Evolutionary conservation across 2,113 vertebrate species (phyloP).

Genomic region (Pyxicephalus adspersus): DNA sequence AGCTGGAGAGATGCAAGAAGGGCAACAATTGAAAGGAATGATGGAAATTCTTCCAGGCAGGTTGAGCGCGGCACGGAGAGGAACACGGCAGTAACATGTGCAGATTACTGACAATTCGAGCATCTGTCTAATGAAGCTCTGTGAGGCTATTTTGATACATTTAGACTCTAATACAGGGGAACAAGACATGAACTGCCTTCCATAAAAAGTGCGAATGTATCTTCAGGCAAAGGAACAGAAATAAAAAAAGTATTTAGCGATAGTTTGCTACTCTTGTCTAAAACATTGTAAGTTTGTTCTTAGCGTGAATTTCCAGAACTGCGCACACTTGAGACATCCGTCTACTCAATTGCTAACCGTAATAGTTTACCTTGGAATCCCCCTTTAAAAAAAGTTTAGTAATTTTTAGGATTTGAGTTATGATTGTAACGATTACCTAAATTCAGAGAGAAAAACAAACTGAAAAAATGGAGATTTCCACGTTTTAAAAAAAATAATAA

Average conservation of each 20-base stretch:
- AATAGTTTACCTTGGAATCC: too few species aligned
- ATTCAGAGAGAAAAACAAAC: too few species aligned
- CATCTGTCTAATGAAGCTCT: conserved; percentile 51
- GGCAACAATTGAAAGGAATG: conserved; percentile 59
- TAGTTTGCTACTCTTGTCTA: conserved; percentile 28
- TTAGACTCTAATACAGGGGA: conserved; percentile 39
- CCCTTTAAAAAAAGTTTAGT: too few species aligned
- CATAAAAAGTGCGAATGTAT: conserved; percentile 22
- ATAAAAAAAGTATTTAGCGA: conserved; percentile 36
- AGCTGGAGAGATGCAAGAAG: conserved; percentile 62
- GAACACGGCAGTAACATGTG: conserved; percentile 45
- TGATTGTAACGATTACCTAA: too few species aligned
- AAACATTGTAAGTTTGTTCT: conserved; percentile 23
- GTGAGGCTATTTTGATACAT: conserved; percentile 41
- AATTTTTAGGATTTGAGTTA: too few species aligned
- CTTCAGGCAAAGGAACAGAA: conserved; percentile 9
- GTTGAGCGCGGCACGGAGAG: conserved; percentile 54
- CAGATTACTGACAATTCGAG: conserved; percentile 54
- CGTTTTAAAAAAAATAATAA: too few species aligned
- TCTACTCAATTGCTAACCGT: too few species aligned
- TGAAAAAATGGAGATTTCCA: too few species aligned
- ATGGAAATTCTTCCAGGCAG: conserved; percentile 69
- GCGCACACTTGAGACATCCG: too few species aligned
- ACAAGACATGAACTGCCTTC: conserved; percentile 39
- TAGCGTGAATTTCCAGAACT: conserved; percentile 21